Evolutionary conservation across 2,797 vertebrate species (phyloP).

Genomic region (Luscinia megarhynchos): DNA sequence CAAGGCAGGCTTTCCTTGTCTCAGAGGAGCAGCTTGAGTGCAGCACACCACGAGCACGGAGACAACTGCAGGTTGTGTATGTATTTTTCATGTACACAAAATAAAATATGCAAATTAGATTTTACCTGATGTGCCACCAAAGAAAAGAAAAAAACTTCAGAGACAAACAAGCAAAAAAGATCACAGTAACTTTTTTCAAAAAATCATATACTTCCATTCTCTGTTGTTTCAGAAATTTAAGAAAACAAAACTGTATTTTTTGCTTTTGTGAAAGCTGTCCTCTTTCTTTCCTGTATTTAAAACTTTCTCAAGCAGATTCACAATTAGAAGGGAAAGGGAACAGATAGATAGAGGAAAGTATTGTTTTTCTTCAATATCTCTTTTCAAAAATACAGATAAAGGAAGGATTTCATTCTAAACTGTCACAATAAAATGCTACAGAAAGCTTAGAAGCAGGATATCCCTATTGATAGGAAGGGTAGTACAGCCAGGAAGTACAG

Average conservation of each 20-base stretch:
- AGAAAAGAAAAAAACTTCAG: neutral
- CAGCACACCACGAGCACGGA: neutral
- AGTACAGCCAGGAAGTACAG: neutral
- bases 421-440: neutral
- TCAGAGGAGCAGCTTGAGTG: constrained; percentile 5
- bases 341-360: neutral
- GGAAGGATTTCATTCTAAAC: neutral
- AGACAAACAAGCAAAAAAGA: neutral
- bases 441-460: neutral
- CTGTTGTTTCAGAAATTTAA: constrained; percentile 14
- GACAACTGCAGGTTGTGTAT: constrained; percentile 35
- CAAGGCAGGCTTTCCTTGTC: constrained; percentile 19
- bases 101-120: constrained; percentile 31
- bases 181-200: neutral
- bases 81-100: constrained; percentile 47
- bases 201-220: neutral
- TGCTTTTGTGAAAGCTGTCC: neutral
- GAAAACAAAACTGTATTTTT: neutral
- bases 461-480: neutral
- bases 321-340: neutral
- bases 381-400: neutral
- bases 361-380: neutral
- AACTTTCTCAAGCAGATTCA: neutral
- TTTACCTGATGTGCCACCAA: neutral
- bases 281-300: neutral